Evolutionary conservation across 2,888 invertebrate genomes (phyloP).

Genomic region (Cantharis rustica): DNA sequence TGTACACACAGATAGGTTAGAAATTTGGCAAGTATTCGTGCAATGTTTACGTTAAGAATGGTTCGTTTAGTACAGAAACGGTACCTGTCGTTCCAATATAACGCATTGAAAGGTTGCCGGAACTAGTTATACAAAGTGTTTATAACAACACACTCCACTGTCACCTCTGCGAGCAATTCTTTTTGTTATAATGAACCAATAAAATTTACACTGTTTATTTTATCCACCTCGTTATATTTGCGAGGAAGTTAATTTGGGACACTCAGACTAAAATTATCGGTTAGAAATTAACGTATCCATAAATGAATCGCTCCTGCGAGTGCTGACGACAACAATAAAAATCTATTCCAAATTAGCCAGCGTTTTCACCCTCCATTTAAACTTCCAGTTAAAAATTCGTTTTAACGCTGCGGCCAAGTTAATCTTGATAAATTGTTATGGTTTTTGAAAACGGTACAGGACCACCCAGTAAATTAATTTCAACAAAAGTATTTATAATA

Average conservation of each 20-base stretch:
- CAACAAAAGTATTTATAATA: no score
- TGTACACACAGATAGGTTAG: background rate
- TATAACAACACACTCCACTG: background rate
- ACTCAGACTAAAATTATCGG: background rate
- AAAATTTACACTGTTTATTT: background rate
- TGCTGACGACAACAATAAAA: background rate
- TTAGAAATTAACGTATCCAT: background rate
- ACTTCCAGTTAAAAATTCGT: no score
- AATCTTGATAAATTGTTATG: no score
- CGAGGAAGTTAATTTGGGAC: background rate
- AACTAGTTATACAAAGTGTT: background rate
- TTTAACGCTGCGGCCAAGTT: no score
- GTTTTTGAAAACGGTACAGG: no score
- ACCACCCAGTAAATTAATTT: no score
- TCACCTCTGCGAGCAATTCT: no score
- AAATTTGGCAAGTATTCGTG: background rate
- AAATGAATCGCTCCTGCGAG: background rate
- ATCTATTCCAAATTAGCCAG: no score
- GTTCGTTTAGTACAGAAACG: background rate
- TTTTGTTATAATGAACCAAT: background rate
- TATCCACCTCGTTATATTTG: background rate
- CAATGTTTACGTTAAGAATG: background rate
- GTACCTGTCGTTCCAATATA: background rate
- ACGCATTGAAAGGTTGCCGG: background rate
- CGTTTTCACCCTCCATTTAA: no score